Conservation (phyloP, 1,140 invertebrate species). For the Orius insidiosus region DNA sequence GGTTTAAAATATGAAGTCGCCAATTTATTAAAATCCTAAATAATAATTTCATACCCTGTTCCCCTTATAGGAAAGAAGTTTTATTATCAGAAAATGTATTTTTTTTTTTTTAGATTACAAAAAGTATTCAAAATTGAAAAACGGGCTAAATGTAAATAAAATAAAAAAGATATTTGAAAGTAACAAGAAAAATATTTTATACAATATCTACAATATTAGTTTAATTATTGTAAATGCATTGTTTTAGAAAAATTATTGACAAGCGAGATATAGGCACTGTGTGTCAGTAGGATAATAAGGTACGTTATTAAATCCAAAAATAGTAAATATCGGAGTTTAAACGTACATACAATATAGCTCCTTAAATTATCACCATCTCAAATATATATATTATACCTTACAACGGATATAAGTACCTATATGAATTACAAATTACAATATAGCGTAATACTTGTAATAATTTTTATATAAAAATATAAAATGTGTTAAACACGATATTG, state of each 20-base stretch:
- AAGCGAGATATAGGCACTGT: constrained; percentile 7
- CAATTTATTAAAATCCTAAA: too few relatives aligned
- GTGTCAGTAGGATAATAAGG: too few relatives aligned
- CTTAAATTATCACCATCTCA: constrained; percentile 5
- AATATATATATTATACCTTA: background rate
- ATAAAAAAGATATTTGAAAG: too few relatives aligned
- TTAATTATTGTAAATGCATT: constrained; percentile 9
- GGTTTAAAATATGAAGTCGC: too few relatives aligned
- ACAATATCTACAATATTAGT: too few relatives aligned
- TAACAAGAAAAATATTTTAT: too few relatives aligned
- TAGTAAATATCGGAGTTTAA: background rate
- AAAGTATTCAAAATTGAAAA: too few relatives aligned
- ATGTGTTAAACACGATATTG: background rate
- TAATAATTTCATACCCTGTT: too few relatives aligned
- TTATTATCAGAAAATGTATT: too few relatives aligned
- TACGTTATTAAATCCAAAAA: background rate
- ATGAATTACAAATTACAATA: background rate
- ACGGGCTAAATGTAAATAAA: too few relatives aligned
- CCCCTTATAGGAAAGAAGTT: too few relatives aligned
- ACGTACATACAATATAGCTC: background rate
- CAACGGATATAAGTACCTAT: background rate
- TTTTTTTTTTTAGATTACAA: too few relatives aligned
- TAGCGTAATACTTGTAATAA: background rate
- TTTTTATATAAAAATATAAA: background rate
- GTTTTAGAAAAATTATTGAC: background rate